Percentiles rank a stretch among this genome's conserved stretches.
These are phyloP conservation scores for Pogonocichla stellata DNA, from an alignment of 2,113 vertebrate species.

Conservation along the genomic window DNA sequence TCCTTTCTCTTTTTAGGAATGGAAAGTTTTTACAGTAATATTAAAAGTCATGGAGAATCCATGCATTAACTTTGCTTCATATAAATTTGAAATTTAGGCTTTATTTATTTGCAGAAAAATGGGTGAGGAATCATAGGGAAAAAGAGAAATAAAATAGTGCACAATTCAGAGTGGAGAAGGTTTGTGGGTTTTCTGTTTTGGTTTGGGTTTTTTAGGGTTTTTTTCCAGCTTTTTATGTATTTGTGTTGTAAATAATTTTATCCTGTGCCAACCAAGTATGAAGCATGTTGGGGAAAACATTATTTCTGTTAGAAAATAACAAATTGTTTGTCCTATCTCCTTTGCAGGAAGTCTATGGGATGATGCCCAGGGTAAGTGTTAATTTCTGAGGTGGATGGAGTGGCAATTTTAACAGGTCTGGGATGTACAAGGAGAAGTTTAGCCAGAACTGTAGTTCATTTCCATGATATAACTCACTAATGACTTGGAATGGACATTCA, in stretches of 20 bases:
- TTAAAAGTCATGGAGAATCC: not conserved
- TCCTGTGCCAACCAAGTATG: not conserved
- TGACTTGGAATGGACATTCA: not conserved
- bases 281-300: not conserved
- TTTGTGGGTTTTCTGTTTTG: not conserved
- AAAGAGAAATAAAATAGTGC: not conserved
- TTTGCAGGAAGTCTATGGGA: slow-evolving; percentile 81
- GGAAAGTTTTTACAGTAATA: not conserved
- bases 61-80: not conserved
- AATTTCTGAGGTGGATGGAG: not conserved
- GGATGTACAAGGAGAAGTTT: not conserved
- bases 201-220: not conserved
- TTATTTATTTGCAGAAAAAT: not conserved
- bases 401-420: not conserved
- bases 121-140: not conserved
- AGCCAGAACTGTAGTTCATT: not conserved
- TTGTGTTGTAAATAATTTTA: not conserved
- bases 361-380: slow-evolving; percentile 81
- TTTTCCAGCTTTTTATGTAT: not conserved
- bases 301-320: not conserved
- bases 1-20: not conserved
- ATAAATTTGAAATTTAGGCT: not conserved
- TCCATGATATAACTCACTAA: not conserved
- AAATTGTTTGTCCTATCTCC: slow-evolving; percentile 7
- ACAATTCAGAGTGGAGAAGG: not conserved